phyloP scores from a whole-genome alignment of 2,113 vertebrate species.

The Coptodon rendalli region DNA sequence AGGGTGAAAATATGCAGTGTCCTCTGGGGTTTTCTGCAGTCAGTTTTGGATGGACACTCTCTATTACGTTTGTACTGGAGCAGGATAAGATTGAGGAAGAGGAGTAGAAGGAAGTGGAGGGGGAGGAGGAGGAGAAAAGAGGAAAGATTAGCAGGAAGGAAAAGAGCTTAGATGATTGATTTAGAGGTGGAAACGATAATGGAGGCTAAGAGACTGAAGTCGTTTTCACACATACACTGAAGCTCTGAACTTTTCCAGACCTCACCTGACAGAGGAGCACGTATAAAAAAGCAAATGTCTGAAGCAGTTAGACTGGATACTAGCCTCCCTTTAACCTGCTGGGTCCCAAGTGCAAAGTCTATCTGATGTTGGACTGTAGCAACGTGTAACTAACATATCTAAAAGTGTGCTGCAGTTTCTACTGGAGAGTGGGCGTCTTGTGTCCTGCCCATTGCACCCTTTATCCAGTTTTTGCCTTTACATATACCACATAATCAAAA shows the following conservation, averaged over 20 bases:
- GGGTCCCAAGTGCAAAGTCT: not conserved
- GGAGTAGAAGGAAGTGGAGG: not conserved
- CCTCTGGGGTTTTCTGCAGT: slow-evolving; percentile 49
- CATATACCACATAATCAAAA: not conserved
- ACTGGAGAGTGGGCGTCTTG: not conserved
- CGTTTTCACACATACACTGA: not conserved
- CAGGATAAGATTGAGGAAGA: slow-evolving; percentile 34
- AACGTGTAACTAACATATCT: not conserved
- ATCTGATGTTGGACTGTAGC: not conserved
- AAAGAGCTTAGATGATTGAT: not conserved
- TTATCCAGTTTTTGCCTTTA: not conserved
- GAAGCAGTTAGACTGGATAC: not conserved
- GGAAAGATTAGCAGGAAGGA: not conserved
- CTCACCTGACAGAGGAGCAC: not conserved
- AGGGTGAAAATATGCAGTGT: slow-evolving; percentile 58
- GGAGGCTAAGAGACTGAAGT: not conserved
- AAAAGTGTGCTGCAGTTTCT: not conserved
- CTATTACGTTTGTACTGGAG: slow-evolving; percentile 26
- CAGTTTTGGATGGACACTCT: slow-evolving; percentile 47
- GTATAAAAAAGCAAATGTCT: not conserved
- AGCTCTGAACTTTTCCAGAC: not conserved
- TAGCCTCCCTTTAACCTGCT: not conserved
- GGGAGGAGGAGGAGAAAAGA: not conserved
- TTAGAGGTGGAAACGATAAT: not conserved
- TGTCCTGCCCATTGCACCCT: not conserved